phyloP scores from a whole-genome alignment of 2,113 vertebrate genomes.

The Eolophus roseicapilla region DNA sequence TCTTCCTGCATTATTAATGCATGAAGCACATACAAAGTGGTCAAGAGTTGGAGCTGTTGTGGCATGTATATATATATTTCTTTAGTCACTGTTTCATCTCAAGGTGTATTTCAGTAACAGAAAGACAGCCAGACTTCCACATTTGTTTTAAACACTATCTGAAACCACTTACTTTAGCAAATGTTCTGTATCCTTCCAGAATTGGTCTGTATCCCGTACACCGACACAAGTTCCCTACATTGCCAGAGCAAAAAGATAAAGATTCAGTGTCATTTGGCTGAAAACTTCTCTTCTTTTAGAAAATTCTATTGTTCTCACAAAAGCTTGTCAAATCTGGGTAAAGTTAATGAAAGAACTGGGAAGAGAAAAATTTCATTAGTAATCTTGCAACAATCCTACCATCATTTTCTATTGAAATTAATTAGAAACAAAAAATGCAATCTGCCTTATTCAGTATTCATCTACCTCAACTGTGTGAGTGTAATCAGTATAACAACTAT shows the following conservation, averaged over 20 bases:
- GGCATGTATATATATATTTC: accelerated
- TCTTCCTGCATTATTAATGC: background rate
- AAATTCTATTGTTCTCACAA: background rate
- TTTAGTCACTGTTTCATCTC: background rate
- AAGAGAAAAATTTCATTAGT: background rate
- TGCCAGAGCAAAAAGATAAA: background rate
- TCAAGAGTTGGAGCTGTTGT: background rate
- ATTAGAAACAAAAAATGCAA: background rate
- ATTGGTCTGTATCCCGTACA: constrained; percentile 96
- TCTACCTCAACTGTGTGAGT: background rate
- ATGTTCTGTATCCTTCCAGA: constrained; percentile 89
- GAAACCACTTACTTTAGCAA: constrained; percentile 81
- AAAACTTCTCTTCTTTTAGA: background rate
- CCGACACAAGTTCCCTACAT: constrained; percentile 91
- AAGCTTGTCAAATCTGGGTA: background rate
- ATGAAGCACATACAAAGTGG: background rate
- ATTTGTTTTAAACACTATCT: background rate
- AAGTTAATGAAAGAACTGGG: background rate
- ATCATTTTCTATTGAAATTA: background rate
- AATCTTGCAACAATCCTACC: background rate
- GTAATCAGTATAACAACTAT: background rate
- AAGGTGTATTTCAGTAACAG: background rate
- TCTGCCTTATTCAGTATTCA: background rate
- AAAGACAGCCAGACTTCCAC: background rate
- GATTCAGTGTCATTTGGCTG: background rate